Evolutionary conservation across 23 tunicate genomes (phyloP).

Genomic region (Halocynthia aurantium): DNA sequence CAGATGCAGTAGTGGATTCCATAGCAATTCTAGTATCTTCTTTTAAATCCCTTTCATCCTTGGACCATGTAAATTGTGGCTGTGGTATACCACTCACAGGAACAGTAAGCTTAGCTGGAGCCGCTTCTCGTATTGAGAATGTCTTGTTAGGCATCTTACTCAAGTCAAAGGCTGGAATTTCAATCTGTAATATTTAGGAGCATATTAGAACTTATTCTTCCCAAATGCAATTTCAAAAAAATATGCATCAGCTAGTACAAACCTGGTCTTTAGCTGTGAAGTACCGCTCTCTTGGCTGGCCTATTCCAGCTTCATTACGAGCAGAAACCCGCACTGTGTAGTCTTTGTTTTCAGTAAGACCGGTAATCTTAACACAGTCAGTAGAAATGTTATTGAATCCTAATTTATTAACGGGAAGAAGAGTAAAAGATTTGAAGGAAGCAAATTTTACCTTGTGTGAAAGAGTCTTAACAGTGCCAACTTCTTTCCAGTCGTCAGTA

Average conservation of each 20-base stretch:
- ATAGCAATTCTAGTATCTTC: slow-evolving; percentile 6
- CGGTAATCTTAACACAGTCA: not conserved
- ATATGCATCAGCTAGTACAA: not conserved
- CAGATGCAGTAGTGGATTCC: slow-evolving; percentile 15
- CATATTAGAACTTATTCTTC: not conserved
- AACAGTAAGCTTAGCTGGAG: slow-evolving; percentile 68
- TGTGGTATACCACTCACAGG: slow-evolving; percentile 66
- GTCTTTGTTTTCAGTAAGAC: slow-evolving; percentile 2
- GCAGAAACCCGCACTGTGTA: slow-evolving; percentile 12
- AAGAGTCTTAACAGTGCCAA: slow-evolving; percentile 50
- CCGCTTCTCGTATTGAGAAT: slow-evolving; percentile 63
- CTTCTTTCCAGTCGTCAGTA: slow-evolving; percentile 61
- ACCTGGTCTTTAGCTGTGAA: slow-evolving; percentile 78
- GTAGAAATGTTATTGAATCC: not conserved
- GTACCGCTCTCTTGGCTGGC: slow-evolving; percentile 69
- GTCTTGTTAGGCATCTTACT: slow-evolving; percentile 53
- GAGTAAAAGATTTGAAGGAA: not conserved
- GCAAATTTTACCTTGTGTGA: slow-evolving; percentile 31
- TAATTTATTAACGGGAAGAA: not conserved
- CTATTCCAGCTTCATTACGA: slow-evolving; percentile 12
- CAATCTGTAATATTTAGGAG: slow-evolving; percentile 22
- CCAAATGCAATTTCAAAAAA: not conserved
- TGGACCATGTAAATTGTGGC: slow-evolving; percentile 54
- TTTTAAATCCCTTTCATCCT: slow-evolving; percentile 40
- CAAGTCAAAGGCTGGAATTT: slow-evolving; percentile 47